Evolutionary conservation across 2,797 vertebrate species (phyloP).

Genomic region (Alosa sapidissima): DNA sequence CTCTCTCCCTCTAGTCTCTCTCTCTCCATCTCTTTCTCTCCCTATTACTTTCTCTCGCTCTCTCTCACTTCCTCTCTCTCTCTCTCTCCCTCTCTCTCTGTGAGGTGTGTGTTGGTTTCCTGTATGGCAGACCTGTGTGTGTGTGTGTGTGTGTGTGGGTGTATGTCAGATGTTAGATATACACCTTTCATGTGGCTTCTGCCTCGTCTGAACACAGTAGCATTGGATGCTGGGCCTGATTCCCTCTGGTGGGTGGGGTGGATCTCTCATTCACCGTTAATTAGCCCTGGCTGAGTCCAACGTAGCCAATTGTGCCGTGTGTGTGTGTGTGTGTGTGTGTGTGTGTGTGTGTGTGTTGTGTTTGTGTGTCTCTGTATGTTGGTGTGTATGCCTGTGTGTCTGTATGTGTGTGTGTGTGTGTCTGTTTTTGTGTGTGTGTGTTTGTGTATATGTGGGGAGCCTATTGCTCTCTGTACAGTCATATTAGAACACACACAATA

Average conservation of each 20-base stretch:
- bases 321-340: conserved; percentile 21
- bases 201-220: neutral
- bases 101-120: neutral
- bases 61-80: neutral
- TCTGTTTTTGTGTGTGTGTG: neutral
- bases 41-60: conserved; percentile 30
- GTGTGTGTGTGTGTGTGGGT: too few relatives aligned
- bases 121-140: neutral
- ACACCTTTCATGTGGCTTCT: neutral
- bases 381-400: neutral
- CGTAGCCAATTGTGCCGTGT: neutral
- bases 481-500: neutral
- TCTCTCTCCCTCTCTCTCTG: neutral
- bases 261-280: neutral
- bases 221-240: neutral
- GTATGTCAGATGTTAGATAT: neutral
- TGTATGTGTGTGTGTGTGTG: neutral
- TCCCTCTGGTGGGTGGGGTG: neutral
- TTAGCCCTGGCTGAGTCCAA: neutral
- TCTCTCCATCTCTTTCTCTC: neutral
- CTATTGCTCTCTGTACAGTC: neutral
- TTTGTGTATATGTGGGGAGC: neutral
- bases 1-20: too few relatives aligned
- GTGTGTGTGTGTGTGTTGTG: conserved; percentile 26
- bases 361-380: too few relatives aligned